Evolutionary conservation across 1,140 invertebrate genomes (phyloP), one percentile per base, ranked within the genome.

Genomic region (Micrasema longulum): DNA sequence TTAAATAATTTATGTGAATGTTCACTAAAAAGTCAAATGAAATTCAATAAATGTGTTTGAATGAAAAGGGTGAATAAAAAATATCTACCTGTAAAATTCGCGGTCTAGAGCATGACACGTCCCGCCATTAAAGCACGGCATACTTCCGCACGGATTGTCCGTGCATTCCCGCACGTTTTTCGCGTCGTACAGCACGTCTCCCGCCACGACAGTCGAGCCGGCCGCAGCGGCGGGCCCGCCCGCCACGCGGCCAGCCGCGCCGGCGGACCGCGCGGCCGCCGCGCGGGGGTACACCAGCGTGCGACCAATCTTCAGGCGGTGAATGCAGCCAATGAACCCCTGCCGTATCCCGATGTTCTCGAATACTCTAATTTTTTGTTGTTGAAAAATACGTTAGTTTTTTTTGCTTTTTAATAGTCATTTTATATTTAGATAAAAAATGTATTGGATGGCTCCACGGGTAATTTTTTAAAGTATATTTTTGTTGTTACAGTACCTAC

Each of bases 261-360:
- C 20, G 3, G 26, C 31, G 10, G 14, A 2, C 11, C 26, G 14
- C 14, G 7, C 12, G 14, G 31, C 26, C 87, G 82, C 0, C 82
- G 84, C 75, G 77, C 92, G 89, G 1, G 91, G 82, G 55, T 91
- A 87, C 36, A 95, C 86, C 75, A 87, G 84, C 78, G 89, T 87
- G 62, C 90, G 86, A 75, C 93, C 92, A 79, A 95, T 90, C 81
- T 90, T 91, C 41, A 95, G 82, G 71, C 89, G 89, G 52, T 89
- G 88, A 52, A 97, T 90, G 83, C 95, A 97, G 0, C 95, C 95
- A 47, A 94, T 88, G 71, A 97, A 89, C 0, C 95, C 94, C 23
- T 89, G 87, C 43, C 87, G 88, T 1, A 93, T 93, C 26, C 95
- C 95, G 48, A 95, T 91, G 77, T 95, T 94, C 73, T 96, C 92